Base-by-base conservation (phyloP, 2,113 vertebrate genomes). In the Ageneiosus marmoratus region DNA sequence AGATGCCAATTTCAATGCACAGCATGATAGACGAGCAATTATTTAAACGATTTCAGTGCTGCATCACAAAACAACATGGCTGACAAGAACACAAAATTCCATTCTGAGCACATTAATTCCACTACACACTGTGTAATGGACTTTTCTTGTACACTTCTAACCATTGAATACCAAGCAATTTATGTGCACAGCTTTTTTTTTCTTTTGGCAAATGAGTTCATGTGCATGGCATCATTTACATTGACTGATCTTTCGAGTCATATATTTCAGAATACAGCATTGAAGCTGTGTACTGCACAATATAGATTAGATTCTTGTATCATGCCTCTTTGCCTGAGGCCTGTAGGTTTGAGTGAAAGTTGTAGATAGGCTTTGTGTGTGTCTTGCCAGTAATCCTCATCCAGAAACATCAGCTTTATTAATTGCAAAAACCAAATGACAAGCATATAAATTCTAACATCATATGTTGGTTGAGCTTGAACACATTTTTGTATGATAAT, bases 41-140 rank as follows among this genome's bases (percentile, higher is more conserved):
- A 62, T 55, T 74, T 60, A 60, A 81, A 22, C 27, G 34, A 29
- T 73, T 51, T 29, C 29, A 63, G 73, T 51, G 11, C 58, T 74
- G 80, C 55, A 82, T 82, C 41, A 74, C n/a, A 41, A 55, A 67
- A 53, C 81, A 75, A 51, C 46, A 20, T 32, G 58, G 27, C 81
- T 82, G 81, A 75, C 46, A 67, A 50, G n/a, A 44, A 65, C 73
- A 75, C 24, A 76, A 29, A 53, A 56, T 48, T 34, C 32, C 16
- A 51, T 67, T 76, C 32, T 27, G 46, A 76, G 70, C 32, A 63
- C 74, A 67, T 69, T 63, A 67, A 55, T 51, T 67, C 44, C 32
- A 76, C 32, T 37, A 62, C 73, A 77, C 63, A n/a, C 73, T 55
- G 50, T 65, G 18, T 53, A 81, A 72, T 74, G 27, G 27, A 18